Evolutionary conservation across 2,113 vertebrate species (phyloP).

Genomic region (Thinocorus orbignyianus): DNA sequence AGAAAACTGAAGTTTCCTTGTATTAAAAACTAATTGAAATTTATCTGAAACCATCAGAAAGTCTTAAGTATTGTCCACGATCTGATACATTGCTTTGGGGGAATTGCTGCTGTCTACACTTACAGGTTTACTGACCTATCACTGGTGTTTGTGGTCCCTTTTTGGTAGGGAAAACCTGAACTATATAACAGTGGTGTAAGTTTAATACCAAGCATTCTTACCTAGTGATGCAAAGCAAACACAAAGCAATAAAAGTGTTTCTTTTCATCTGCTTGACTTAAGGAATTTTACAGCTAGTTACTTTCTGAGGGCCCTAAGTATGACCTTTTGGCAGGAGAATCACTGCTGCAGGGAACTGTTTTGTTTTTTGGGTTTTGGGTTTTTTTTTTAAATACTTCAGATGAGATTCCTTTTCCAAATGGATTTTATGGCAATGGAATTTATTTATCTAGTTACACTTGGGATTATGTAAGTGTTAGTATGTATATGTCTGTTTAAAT

Average conservation of each 20-base stretch:
- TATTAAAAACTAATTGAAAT: neutral
- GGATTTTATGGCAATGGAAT: neutral
- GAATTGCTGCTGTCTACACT: neutral
- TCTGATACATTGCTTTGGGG: neutral
- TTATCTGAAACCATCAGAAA: neutral
- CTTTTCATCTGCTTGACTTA: neutral
- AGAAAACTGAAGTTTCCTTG: neutral
- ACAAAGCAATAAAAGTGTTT: neutral
- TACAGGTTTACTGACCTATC: neutral
- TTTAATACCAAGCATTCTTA: conserved; percentile 6
- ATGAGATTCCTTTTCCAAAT: neutral
- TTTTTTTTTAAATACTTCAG: neutral
- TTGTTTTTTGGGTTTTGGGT: neutral
- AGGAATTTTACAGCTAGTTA: neutral
- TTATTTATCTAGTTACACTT: neutral
- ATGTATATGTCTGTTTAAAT: neutral
- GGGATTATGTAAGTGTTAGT: neutral
- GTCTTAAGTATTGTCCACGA: neutral
- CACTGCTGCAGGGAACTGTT: neutral
- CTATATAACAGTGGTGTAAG: neutral
- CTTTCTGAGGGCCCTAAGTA: neutral
- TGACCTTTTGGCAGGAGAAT: neutral
- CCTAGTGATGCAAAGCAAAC: neutral
- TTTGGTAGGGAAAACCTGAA: neutral
- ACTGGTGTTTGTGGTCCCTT: neutral